Evolutionary conservation across 1,140 invertebrate genomes (phyloP), one percentile per base, ranked within the genome.

Genomic region (Drosophila simulans): DNA sequence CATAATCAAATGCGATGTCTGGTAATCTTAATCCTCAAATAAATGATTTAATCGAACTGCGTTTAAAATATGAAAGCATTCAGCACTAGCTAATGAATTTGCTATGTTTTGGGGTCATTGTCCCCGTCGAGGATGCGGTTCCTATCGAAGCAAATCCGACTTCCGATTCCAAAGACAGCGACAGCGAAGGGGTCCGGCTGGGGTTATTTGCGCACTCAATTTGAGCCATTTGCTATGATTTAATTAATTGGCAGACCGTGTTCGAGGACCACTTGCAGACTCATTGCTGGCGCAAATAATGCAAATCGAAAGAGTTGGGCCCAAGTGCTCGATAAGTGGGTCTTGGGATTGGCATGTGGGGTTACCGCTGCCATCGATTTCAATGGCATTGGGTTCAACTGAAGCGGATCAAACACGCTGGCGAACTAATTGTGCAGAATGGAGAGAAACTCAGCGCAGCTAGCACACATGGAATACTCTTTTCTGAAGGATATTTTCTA

Each of bases 391-490:
- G 70, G 63, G 17, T 49, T 45, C 46, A 46, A 82, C 40, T 40
- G 43, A 76, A 31, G 43, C 53, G 57, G 45, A 42, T 45, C 37
- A 65, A 65, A 40, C 37, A 34, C 45, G 59, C 70, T 70, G 75
- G 63, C 48, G 60, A 89, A 84, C 84, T 80, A 88, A 88, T 88
- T 89, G 84, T 77, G 84, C 84, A 83, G 84, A 88, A 88, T 80
- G 45, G 40, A 71, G 62, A 27, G 45, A 34, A 63, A 27, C 53
- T 37, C 13, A 37, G 37, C 37, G 35, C 35, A 46, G 59, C 27
- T 15, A 31, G 31, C 31, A 31, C 31, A 31, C 31, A 31, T 10
- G 0, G 8, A 2, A 31, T 10, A 31, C 31, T 31, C 31, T 31
- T 31, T 5, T 27, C 25, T 0, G 5, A 27, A 5, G 5, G 5